Conservation (phyloP, 2,888 invertebrate species). For the Enchytraeus crypticus region DNA sequence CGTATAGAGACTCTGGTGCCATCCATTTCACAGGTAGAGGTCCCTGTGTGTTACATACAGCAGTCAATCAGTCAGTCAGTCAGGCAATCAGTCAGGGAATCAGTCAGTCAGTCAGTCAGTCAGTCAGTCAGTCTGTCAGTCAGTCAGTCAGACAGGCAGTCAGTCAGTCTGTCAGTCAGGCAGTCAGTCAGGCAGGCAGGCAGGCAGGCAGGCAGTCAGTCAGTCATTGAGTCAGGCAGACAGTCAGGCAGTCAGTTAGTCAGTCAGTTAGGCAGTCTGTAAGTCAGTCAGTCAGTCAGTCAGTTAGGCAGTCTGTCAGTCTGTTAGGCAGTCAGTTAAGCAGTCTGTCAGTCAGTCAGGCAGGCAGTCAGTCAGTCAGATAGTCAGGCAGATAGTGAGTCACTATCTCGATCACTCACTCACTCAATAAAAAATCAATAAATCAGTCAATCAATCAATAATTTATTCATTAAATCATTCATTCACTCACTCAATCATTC, state of each 20-base stretch:
- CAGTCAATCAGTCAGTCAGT: neutral
- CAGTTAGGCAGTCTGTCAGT: neutral
- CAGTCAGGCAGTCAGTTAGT: neutral
- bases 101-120: neutral
- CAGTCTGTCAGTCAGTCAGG: neutral
- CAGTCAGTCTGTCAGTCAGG: neutral
- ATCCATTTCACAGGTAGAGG: constrained; percentile 47
- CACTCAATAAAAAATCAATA: neutral
- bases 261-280: neutral
- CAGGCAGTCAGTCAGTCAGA: neutral
- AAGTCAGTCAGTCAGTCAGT: neutral
- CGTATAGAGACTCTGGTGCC: constrained; percentile 45
- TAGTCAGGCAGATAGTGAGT: neutral
- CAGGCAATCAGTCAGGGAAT: neutral
- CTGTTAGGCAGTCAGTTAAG: neutral
- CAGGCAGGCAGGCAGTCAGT: neutral
- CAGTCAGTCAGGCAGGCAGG: neutral
- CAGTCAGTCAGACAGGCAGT: neutral
- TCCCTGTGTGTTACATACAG: constrained; percentile 29
- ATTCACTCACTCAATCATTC: too few relatives aligned
- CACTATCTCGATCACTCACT: neutral
- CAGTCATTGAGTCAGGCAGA: neutral
- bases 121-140: neutral
- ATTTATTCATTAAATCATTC: too few relatives aligned
- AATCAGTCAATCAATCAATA: too few relatives aligned